These are phyloP conservation scores for Cyanoramphus novaezelandiae DNA, from an alignment of 2,113 vertebrate species.

Conservation along the genomic window DNA sequence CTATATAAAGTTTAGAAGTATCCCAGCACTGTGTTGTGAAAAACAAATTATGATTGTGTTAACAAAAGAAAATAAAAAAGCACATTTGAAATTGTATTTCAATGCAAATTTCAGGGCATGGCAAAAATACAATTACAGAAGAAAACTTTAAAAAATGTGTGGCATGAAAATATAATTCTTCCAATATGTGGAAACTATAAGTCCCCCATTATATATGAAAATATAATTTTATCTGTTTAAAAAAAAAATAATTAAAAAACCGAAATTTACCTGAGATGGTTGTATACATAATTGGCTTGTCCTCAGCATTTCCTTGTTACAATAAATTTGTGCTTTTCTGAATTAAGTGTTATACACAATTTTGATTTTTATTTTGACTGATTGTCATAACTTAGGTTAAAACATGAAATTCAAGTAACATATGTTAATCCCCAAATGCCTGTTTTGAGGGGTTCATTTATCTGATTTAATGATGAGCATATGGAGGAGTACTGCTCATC, in stretches of 20 bases:
- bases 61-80: neutral
- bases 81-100: neutral
- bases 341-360: neutral
- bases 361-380: neutral
- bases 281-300: neutral
- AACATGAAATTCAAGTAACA: neutral
- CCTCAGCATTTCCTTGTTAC: neutral
- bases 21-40: neutral
- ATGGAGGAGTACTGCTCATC: neutral
- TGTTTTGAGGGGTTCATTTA: neutral
- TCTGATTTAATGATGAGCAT: neutral
- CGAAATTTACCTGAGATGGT: neutral
- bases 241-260: neutral
- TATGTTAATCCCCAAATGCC: neutral
- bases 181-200: neutral
- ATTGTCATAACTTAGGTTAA: neutral
- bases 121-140: neutral
- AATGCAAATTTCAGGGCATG: neutral
- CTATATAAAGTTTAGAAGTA: neutral
- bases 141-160: neutral
- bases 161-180: neutral
- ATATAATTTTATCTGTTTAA: neutral
- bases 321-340: neutral
- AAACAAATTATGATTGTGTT: neutral
- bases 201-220: too few relatives aligned